These are phyloP conservation scores for Columba livia DNA, from an alignment of 2,113 vertebrate genomes.

Conservation along the genomic window DNA sequence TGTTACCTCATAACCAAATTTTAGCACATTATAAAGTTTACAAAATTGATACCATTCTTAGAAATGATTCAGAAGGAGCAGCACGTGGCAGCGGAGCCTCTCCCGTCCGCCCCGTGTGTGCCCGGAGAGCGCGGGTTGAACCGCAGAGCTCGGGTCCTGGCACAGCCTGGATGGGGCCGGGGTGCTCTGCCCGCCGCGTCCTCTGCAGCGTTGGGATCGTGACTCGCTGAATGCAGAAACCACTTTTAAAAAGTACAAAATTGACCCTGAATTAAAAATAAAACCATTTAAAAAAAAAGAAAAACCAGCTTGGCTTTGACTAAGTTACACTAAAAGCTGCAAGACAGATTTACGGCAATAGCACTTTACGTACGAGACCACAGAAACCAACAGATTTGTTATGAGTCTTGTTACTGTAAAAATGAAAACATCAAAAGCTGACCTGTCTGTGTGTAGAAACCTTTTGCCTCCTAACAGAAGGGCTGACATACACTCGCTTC, in stretches of 20 bases:
- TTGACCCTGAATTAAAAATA: constrained; percentile 34
- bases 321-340: constrained; percentile 10
- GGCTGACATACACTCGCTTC: background rate
- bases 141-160: too few species aligned
- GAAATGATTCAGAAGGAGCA: constrained; percentile 30
- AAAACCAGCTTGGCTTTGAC: background rate
- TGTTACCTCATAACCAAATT: constrained; percentile 37
- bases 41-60: constrained; percentile 32
- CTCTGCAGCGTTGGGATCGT: constrained; percentile 21
- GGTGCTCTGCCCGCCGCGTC: background rate
- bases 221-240: constrained; percentile 32
- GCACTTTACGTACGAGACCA: background rate
- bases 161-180: background rate
- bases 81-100: background rate
- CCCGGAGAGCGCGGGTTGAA: too few species aligned
- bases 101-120: too few species aligned
- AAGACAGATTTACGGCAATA: constrained; percentile 5
- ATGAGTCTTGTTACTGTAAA: background rate
- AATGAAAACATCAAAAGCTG: background rate
- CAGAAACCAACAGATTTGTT: background rate
- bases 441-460: background rate
- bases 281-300: background rate
- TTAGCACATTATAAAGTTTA: constrained; percentile 57
- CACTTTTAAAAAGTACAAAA: constrained; percentile 29
- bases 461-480: background rate